Evolutionary conservation across 2,113 vertebrate species (phyloP).

Genomic region (Trinectes maculatus): DNA sequence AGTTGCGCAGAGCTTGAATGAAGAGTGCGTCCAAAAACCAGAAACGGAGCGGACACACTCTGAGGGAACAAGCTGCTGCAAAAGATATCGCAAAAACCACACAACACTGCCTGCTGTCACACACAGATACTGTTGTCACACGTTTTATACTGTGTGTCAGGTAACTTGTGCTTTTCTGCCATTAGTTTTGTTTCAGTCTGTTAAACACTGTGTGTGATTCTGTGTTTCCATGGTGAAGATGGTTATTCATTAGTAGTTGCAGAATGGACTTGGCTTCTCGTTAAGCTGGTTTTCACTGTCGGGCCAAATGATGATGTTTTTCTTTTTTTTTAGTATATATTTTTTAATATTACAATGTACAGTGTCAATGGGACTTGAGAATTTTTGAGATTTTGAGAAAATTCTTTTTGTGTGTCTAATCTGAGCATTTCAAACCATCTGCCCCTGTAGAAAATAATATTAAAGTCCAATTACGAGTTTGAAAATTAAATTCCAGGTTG

Average conservation of each 20-base stretch:
- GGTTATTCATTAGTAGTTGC: slow-evolving; percentile 2
- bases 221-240: slow-evolving; percentile 8
- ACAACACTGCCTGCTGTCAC: slow-evolving; percentile 22
- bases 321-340: too few relatives aligned
- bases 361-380: background rate
- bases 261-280: background rate
- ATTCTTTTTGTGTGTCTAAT: background rate
- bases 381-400: background rate
- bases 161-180: slow-evolving; percentile 1
- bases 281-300: slow-evolving; percentile 10
- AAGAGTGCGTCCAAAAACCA: slow-evolving; percentile 95
- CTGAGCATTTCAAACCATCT: background rate
- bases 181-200: slow-evolving; percentile 6
- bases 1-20: slow-evolving; percentile 89
- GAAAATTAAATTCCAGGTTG: background rate
- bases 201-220: slow-evolving; percentile 16
- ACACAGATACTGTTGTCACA: background rate
- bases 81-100: slow-evolving; percentile 66
- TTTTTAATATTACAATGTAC: background rate
- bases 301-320: background rate
- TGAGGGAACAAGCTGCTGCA: slow-evolving; percentile 86
- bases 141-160: slow-evolving; percentile 26
- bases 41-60: slow-evolving; percentile 89
- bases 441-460: background rate
- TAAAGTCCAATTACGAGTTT: background rate